Evolutionary conservation across 2,113 vertebrate species (phyloP).

Genomic region (Pangasianodon gigas): DNA sequence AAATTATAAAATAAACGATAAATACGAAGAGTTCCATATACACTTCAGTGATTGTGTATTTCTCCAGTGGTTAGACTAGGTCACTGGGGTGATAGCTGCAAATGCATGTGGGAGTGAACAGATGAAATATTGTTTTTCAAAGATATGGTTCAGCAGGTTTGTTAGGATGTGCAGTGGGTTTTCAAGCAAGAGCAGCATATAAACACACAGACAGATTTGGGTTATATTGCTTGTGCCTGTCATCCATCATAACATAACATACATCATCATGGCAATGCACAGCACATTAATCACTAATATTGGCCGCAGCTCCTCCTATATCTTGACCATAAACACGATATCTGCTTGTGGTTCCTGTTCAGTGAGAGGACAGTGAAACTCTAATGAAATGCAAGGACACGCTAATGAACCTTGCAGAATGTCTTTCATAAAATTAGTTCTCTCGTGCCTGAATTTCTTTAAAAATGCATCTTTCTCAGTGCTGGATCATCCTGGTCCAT

Average conservation of each 20-base stretch:
- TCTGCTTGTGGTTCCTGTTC: conserved; percentile 18
- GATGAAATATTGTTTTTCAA: conserved; percentile 11
- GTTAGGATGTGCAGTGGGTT: background rate
- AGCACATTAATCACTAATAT: background rate
- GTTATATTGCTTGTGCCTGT: background rate
- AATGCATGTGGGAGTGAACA: background rate
- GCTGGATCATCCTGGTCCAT: background rate
- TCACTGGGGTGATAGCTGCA: background rate
- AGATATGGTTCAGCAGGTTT: conserved; percentile 10
- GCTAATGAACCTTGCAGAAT: conserved; percentile 4
- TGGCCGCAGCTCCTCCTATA: background rate
- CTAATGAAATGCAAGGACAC: background rate
- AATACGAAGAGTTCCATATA: background rate
- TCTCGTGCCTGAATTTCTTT: background rate
- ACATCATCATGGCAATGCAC: background rate
- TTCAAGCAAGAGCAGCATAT: background rate
- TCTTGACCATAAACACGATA: background rate
- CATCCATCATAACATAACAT: background rate
- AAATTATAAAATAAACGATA: background rate
- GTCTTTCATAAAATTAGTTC: background rate
- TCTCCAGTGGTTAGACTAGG: conserved; percentile 4
- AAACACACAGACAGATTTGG: background rate
- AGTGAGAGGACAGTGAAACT: background rate
- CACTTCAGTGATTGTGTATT: background rate
- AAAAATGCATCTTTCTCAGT: background rate